A percentile compares a stretch with the other conserved stretches of the same genome.
Conservation (phyloP, 2,113 vertebrate species). For the Corythaeola cristata region DNA sequence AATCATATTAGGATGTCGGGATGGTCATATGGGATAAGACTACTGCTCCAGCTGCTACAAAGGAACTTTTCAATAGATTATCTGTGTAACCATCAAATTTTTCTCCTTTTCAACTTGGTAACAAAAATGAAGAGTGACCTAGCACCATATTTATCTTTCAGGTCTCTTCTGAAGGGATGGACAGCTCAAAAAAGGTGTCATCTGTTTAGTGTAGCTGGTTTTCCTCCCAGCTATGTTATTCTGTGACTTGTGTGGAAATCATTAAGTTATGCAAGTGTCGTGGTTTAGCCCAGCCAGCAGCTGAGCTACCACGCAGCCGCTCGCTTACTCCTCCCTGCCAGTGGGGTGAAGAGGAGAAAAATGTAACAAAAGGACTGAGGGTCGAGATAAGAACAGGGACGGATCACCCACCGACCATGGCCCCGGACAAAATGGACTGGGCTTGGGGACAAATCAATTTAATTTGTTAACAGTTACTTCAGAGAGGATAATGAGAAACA, state of each 20-base stretch:
- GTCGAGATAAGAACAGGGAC: too few relatives aligned
- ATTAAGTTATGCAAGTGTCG: neutral
- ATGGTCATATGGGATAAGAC: neutral
- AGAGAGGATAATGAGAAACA: too few relatives aligned
- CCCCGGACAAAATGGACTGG: too few relatives aligned
- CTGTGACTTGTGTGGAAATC: slow-evolving; percentile 2
- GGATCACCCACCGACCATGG: too few relatives aligned
- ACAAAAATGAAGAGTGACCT: neutral
- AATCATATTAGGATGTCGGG: neutral
- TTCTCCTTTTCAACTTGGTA: neutral
- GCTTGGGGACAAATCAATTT: too few relatives aligned
- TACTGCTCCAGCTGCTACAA: neutral
- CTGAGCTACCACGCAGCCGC: too few relatives aligned
- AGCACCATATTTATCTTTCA: neutral
- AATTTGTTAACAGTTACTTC: too few relatives aligned
- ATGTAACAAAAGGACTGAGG: too few relatives aligned
- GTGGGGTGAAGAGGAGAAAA: too few relatives aligned
- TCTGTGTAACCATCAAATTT: neutral
- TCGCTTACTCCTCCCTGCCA: too few relatives aligned
- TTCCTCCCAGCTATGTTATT: neutral
- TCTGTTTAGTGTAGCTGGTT: neutral
- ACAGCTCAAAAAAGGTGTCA: neutral
- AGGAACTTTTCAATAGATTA: neutral
- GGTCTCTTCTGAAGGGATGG: neutral
- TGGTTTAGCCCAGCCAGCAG: too few relatives aligned